Conservation (phyloP, 2,113 vertebrate genomes). For the Elephas maximus region DNA sequence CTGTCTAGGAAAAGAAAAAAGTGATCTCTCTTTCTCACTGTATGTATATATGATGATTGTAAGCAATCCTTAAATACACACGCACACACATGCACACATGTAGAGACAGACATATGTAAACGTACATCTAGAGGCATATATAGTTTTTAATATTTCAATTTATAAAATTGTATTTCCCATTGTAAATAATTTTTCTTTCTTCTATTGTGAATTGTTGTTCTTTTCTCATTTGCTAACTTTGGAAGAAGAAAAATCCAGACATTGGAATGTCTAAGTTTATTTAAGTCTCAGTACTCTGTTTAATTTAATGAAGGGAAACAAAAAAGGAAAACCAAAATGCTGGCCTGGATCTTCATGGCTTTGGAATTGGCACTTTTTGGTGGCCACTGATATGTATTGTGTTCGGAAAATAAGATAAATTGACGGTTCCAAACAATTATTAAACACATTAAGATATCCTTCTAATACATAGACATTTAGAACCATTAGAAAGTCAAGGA, state of each 20-base stretch:
- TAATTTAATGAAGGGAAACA: slow-evolving; percentile 82
- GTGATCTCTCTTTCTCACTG: background rate
- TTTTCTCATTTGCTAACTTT: slow-evolving; percentile 83
- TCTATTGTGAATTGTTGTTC: slow-evolving; percentile 82
- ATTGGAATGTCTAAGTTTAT: slow-evolving; percentile 87
- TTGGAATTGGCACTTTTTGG: slow-evolving; percentile 60
- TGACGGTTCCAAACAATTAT: slow-evolving; percentile 53
- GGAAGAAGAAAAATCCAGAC: slow-evolving; percentile 84
- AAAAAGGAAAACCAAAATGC: slow-evolving; percentile 74
- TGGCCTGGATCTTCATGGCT: slow-evolving; percentile 71
- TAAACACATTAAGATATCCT: slow-evolving; percentile 15
- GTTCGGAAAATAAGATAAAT: slow-evolving; percentile 60
- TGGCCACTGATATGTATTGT: slow-evolving; percentile 41
- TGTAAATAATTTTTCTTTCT: slow-evolving; percentile 65
- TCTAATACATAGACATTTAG: slow-evolving; percentile 39
- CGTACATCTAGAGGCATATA: background rate
- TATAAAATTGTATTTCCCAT: slow-evolving; percentile 67
- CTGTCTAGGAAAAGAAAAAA: slow-evolving; percentile 29
- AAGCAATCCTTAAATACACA: background rate
- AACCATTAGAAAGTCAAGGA: background rate
- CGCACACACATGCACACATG: background rate
- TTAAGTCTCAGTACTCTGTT: slow-evolving; percentile 83
- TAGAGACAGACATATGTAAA: too few relatives aligned
- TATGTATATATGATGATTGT: background rate
- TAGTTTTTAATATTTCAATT: slow-evolving; percentile 64